phyloP scores from a whole-genome alignment of 2,113 vertebrate species.

The Piaya cayana region DNA sequence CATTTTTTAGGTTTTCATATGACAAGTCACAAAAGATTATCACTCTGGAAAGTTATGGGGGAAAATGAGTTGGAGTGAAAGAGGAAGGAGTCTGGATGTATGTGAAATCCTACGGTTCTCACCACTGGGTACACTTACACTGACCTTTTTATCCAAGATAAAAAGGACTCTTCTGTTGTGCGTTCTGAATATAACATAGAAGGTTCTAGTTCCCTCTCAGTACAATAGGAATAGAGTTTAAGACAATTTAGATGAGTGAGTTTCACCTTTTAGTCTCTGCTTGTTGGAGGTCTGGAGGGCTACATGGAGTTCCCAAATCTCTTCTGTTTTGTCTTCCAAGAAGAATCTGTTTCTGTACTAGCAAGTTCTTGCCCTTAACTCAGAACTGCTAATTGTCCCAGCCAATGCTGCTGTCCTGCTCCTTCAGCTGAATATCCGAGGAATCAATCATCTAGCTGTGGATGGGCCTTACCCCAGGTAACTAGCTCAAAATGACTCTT shows the following conservation, averaged over 20 bases:
- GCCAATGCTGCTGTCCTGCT: background rate
- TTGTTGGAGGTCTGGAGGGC: background rate
- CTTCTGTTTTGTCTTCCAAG: background rate
- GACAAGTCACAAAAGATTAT: background rate
- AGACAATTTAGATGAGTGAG: background rate
- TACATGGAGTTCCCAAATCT: background rate
- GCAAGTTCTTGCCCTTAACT: background rate
- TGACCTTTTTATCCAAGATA: background rate
- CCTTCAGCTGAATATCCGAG: background rate
- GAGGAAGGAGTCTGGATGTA: background rate
- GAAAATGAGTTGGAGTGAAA: background rate
- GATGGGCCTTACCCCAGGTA: no score
- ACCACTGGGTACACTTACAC: background rate
- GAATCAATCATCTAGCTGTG: accelerated
- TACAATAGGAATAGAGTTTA: background rate
- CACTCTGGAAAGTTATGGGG: background rate
- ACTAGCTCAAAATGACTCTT: background rate
- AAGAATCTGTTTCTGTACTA: background rate
- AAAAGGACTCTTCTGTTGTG: background rate
- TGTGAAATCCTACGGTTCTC: background rate
- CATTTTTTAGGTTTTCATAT: background rate
- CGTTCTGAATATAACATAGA: background rate
- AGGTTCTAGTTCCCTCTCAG: background rate
- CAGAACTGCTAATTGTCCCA: background rate
- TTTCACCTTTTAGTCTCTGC: background rate